These are phyloP conservation scores for Loxodonta africana DNA, from an alignment of 2,113 vertebrate species.

Conservation along the genomic window DNA sequence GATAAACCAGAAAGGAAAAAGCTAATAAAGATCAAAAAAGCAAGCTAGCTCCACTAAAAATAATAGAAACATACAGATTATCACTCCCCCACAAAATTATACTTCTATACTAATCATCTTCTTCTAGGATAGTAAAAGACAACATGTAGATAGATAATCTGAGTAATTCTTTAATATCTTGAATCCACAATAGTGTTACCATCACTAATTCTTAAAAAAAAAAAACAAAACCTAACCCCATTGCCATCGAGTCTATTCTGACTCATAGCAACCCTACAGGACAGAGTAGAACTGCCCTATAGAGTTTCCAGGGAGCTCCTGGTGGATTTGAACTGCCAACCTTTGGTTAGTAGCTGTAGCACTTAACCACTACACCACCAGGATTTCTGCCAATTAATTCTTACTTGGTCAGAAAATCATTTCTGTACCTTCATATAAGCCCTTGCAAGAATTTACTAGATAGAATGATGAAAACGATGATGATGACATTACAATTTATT, in stretches of 20 bases:
- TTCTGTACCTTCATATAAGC: not conserved
- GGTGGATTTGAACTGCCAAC: too few species aligned
- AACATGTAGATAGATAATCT: not conserved
- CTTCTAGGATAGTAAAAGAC: not conserved
- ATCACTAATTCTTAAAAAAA: not conserved
- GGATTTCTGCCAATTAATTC: not conserved
- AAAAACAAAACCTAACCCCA: too few species aligned
- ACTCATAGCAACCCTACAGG: too few species aligned
- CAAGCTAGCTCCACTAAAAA: not conserved
- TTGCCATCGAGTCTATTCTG: too few species aligned
- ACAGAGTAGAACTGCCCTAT: too few species aligned
- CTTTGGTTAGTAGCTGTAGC: too few species aligned
- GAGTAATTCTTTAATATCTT: conserved; percentile 44
- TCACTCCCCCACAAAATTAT: not conserved
- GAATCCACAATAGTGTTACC: conserved; percentile 26
- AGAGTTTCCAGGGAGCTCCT: too few species aligned
- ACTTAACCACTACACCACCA: too few species aligned
- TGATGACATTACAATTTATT: not conserved
- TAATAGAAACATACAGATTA: not conserved
- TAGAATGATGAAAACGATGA: conserved; percentile 20
- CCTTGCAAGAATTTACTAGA: conserved; percentile 30
- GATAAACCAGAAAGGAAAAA: conserved; percentile 31
- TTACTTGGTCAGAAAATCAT: conserved; percentile 56
- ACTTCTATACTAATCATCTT: conserved; percentile 39
- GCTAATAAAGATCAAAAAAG: not conserved